phyloP scores from a whole-genome alignment of 1,140 invertebrate species.

The Coptotermes formosanus region DNA sequence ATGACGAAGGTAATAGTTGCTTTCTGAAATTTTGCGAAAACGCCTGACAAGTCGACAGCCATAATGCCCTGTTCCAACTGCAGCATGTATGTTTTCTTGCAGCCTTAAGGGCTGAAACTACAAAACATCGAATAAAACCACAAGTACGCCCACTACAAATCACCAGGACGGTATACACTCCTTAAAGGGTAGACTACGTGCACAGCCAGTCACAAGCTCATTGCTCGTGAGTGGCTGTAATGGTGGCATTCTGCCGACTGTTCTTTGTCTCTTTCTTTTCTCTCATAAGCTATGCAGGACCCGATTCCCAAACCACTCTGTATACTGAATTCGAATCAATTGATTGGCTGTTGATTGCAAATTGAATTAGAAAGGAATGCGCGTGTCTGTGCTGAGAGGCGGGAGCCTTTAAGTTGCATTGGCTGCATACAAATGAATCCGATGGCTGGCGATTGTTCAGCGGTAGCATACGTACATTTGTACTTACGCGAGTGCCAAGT shows the following conservation, averaged over 20 bases:
- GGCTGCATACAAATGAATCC: conserved; percentile 24
- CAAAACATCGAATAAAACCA: too few relatives aligned
- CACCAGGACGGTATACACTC: background rate
- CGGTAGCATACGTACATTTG: background rate
- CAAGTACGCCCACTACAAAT: too few relatives aligned
- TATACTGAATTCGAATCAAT: conserved; percentile 58
- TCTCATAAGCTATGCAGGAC: conserved; percentile 48
- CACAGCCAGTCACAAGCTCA: background rate
- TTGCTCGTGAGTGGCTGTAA: background rate
- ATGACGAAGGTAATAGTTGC: too few relatives aligned
- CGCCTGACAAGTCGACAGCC: too few relatives aligned
- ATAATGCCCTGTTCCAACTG: too few relatives aligned
- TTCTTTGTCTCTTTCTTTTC: background rate
- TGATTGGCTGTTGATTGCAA: conserved; percentile 61
- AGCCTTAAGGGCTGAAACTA: too few relatives aligned
- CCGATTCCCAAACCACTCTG: conserved; percentile 45
- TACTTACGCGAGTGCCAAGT: background rate
- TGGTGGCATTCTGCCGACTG: background rate
- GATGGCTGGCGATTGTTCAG: conserved; percentile 21
- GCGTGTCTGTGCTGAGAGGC: conserved; percentile 35
- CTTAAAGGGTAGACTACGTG: background rate
- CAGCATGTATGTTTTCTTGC: too few relatives aligned
- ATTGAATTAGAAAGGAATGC: conserved; percentile 58
- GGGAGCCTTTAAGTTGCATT: conserved; percentile 4
- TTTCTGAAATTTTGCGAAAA: too few relatives aligned